Evolutionary conservation across 2,113 vertebrate genomes (phyloP), one percentile per base, ranked within the genome.

Genomic region (Pycnonotus jocosus): DNA sequence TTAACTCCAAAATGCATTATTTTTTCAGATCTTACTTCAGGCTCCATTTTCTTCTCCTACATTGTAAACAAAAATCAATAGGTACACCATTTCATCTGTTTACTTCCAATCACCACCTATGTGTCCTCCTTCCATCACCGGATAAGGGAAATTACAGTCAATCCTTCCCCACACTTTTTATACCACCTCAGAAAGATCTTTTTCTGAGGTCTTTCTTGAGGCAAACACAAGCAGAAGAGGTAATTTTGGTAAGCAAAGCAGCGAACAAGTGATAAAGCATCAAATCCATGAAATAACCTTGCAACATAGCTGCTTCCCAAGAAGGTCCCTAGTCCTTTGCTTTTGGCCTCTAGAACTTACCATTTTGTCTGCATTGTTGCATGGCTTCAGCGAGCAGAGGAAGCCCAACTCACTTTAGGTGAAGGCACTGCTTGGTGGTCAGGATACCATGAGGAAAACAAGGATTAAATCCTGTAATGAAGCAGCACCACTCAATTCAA

Each of bases 91-190:
- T 91, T 84, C 23, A 61, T 50, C 73, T 77, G 51, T 79, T 79
- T n/a, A 24, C 30, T 85, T 85, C 33, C 35, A 65, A 45, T 77
- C 50, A 72, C 25, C 66, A 90, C 61, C 24, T 74, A 6, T 0
- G 0, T 15, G 31, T 44, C 19, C 42, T 86, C 40, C 62, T 68
- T 71, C 3, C 2, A 25, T 22, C 18, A 6, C 1, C 1, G 0
- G 24, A 21, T 19, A 76, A 68, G 6, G 6, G 40, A 57, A 85
- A 93, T 7, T 31, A 31, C 60, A 53, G 60, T 38, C 21, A 58
- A 6, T 58, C 48, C 14, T 64, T 65, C 61, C 22, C 22, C 22
- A 53, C 4, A 6, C 15, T 64, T 85, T 61, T 54, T 18, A 35
- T 3, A 53, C 28, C 31, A 27, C 54, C 60, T 54, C 56, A 77